phyloP scores from a whole-genome alignment of 2,888 invertebrate species.

The Agrochola circellaris region DNA sequence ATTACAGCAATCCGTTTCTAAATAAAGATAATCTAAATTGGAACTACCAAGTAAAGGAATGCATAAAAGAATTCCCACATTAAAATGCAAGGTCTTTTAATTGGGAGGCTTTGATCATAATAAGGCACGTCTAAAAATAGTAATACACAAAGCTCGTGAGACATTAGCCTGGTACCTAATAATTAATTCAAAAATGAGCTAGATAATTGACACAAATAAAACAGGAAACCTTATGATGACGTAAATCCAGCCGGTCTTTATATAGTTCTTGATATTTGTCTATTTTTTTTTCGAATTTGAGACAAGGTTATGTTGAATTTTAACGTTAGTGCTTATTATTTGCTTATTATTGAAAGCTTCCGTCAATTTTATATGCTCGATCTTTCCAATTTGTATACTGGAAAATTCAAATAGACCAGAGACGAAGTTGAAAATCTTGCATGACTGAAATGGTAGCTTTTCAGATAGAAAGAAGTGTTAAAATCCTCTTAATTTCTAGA shows the following conservation, averaged over 20 bases:
- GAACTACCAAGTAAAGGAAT: conserved; percentile 76
- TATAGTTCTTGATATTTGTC: conserved; percentile 41
- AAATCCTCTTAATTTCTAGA: not conserved
- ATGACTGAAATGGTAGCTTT: not conserved
- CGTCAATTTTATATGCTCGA: conserved; percentile 8
- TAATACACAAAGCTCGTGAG: conserved; percentile 65
- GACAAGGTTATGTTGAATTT: conserved; percentile 57
- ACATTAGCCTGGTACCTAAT: conserved; percentile 54
- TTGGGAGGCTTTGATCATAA: conserved; percentile 66
- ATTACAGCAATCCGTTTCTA: conserved; percentile 74
- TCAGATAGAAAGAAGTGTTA: not conserved
- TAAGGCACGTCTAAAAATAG: conserved; percentile 61
- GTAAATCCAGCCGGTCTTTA: conserved; percentile 52
- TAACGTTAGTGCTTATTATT: conserved; percentile 25
- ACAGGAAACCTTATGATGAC: conserved; percentile 60
- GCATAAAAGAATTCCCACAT: conserved; percentile 83
- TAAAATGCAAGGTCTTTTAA: conserved; percentile 82
- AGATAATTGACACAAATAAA: conserved; percentile 66
- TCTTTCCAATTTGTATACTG: conserved; percentile 6
- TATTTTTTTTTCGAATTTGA: conserved; percentile 43
- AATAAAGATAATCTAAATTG: conserved; percentile 82
- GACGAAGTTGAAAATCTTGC: not conserved
- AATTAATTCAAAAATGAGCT: conserved; percentile 65
- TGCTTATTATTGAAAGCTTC: conserved; percentile 40
- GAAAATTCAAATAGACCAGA: not conserved